These are phyloP conservation scores for Stichodactyla helianthus DNA, from an alignment of 64 coral and sea anemone genomes.

Conservation along the genomic window DNA sequence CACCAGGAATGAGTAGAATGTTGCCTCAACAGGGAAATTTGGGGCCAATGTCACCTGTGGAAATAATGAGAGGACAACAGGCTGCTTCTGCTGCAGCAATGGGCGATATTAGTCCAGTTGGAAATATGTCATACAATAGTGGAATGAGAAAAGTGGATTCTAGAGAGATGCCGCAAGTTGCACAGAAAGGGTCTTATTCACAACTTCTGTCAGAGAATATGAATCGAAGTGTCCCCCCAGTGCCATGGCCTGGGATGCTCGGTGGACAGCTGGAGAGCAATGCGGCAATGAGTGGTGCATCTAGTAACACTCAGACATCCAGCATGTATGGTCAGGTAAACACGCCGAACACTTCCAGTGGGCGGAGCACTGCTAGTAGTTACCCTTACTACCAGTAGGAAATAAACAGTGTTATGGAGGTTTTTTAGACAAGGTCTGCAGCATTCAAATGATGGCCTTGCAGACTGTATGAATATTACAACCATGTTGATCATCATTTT, in stretches of 20 bases:
- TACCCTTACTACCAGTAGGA: not conserved
- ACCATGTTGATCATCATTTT: not conserved
- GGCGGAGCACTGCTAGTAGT: not conserved
- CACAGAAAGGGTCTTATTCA: constrained; percentile 7
- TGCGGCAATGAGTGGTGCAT: not conserved
- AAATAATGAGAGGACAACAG: constrained; percentile 36
- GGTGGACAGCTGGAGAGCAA: not conserved
- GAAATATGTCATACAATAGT: constrained; percentile 30
- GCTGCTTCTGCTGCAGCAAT: constrained; percentile 37
- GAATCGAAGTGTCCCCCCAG: constrained; percentile 1
- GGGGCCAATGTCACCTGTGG: constrained; percentile 43
- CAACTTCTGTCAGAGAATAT: constrained; percentile 24
- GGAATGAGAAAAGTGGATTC: constrained; percentile 6
- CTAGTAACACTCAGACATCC: not conserved
- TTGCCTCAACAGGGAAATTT: constrained; percentile 41
- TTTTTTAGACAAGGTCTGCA: not conserved
- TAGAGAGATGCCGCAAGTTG: not conserved
- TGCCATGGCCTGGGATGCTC: not conserved
- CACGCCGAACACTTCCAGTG: not conserved
- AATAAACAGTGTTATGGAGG: not conserved
- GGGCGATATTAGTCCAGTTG: constrained; percentile 33
- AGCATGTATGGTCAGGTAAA: constrained; percentile 3
- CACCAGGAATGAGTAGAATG: constrained; percentile 45
- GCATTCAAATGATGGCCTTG: not conserved
- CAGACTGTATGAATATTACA: not conserved